Conservation (phyloP, 2,113 vertebrate species). For the Aplodontia rufa region DNA sequence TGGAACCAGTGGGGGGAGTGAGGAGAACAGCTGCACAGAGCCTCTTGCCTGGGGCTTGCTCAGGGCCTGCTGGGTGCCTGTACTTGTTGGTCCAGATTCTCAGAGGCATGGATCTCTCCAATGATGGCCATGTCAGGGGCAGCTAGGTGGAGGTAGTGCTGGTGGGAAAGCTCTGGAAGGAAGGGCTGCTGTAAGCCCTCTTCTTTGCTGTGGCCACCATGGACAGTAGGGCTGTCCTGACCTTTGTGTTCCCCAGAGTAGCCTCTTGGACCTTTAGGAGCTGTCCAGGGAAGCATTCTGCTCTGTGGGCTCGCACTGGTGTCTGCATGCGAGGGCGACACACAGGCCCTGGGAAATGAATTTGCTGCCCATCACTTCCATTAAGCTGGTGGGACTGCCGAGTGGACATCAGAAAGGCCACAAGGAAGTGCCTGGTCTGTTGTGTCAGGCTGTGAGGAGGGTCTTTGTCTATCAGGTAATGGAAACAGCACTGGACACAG, state of each 20-base stretch:
- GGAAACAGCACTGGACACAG: neutral
- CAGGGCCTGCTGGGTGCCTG: neutral
- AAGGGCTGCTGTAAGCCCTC: neutral
- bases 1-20: neutral
- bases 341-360: neutral
- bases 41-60: neutral
- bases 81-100: neutral
- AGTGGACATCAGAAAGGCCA: neutral
- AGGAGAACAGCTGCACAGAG: neutral
- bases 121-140: neutral
- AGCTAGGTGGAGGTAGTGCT: neutral
- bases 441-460: accelerated
- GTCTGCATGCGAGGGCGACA: neutral
- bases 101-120: neutral
- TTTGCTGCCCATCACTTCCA: neutral
- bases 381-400: neutral
- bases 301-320: neutral
- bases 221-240: neutral
- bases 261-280: neutral
- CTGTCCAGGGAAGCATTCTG: neutral
- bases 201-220: neutral
- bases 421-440: neutral
- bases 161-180: neutral
- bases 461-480: neutral
- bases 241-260: neutral